A percentile compares a stretch with the other conserved stretches of the same genome.
phyloP scores from a whole-genome alignment of 1,140 invertebrate species.

The Ooceraea biroi region DNA sequence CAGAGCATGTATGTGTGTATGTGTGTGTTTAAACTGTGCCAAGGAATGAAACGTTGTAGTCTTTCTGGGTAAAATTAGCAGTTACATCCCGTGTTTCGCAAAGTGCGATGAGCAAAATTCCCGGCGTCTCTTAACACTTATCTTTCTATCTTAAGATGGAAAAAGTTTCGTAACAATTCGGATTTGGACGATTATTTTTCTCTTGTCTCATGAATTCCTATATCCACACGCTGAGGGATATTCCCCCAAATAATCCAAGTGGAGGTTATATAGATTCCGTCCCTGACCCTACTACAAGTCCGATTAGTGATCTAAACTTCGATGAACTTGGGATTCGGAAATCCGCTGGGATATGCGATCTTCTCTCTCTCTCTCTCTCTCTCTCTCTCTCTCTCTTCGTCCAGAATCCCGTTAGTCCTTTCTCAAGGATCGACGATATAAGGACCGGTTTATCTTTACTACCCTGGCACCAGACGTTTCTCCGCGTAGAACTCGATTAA shows the following conservation, averaged over 20 bases:
- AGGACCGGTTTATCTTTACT: slow-evolving; percentile 82
- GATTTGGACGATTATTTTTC: slow-evolving; percentile 1
- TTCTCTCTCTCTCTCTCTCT: slow-evolving; percentile 38
- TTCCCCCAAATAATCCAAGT: slow-evolving; percentile 60
- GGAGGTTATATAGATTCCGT: slow-evolving; percentile 44
- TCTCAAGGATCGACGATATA: slow-evolving; percentile 72
- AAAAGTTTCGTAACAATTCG: slow-evolving; percentile 39
- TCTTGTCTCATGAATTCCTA: background rate
- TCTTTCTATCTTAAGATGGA: slow-evolving; percentile 13
- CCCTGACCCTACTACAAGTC: slow-evolving; percentile 66
- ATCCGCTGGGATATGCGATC: slow-evolving; percentile 67
- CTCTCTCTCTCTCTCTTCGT: slow-evolving; percentile 22
- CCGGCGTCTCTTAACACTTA: background rate
- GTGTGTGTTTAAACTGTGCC: too few relatives aligned
- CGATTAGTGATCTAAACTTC: slow-evolving; percentile 77
- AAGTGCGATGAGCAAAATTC: slow-evolving; percentile 19
- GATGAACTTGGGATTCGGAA: slow-evolving; percentile 72
- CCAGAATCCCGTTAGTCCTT: slow-evolving; percentile 68
- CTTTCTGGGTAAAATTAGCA: too few relatives aligned
- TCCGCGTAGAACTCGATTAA: slow-evolving; percentile 81
- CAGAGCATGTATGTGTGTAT: too few relatives aligned
- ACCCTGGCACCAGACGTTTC: slow-evolving; percentile 75
- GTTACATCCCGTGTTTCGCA: too few relatives aligned
- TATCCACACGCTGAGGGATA: slow-evolving; percentile 16
- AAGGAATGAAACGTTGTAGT: too few relatives aligned